These are phyloP conservation scores for Micromussa lordhowensis DNA, from an alignment of 92 coral and sea anemone species.

Conservation along the genomic window DNA sequence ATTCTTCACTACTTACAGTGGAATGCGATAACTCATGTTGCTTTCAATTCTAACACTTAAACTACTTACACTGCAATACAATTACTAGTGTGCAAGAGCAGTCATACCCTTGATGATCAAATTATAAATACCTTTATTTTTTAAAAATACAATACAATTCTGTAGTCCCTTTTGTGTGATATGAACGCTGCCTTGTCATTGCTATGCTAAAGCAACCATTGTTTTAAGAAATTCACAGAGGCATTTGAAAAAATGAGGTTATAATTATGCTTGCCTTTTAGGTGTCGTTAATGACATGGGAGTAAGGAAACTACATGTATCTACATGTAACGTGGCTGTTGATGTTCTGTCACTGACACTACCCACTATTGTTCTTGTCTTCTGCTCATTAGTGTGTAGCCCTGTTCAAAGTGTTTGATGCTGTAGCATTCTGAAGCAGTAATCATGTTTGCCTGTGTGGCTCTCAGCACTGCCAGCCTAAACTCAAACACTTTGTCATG, in stretches of 20 bases:
- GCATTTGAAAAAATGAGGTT: not conserved
- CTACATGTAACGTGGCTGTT: not conserved
- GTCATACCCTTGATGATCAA: too few species aligned
- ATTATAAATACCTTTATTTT: too few species aligned
- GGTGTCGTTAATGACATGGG: not conserved
- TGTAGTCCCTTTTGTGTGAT: not conserved
- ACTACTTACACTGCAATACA: too few species aligned
- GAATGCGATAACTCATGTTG: too few species aligned
- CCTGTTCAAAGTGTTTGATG: not conserved
- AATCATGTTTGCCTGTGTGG: not conserved
- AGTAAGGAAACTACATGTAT: too few species aligned
- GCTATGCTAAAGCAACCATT: too few species aligned
- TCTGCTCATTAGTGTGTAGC: not conserved
- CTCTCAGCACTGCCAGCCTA: not conserved
- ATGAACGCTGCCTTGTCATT: not conserved
- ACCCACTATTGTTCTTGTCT: not conserved
- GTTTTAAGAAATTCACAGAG: too few species aligned
- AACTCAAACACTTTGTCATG: not conserved
- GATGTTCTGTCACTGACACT: not conserved
- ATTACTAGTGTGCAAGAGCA: too few species aligned
- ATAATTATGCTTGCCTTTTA: constrained; percentile 8
- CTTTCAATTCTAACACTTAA: too few species aligned
- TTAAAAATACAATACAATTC: not conserved
- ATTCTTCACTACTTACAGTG: too few species aligned
- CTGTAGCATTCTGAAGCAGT: not conserved